Conservation (phyloP, 2,888 invertebrate genomes). For the Aspidapion aeneum region DNA sequence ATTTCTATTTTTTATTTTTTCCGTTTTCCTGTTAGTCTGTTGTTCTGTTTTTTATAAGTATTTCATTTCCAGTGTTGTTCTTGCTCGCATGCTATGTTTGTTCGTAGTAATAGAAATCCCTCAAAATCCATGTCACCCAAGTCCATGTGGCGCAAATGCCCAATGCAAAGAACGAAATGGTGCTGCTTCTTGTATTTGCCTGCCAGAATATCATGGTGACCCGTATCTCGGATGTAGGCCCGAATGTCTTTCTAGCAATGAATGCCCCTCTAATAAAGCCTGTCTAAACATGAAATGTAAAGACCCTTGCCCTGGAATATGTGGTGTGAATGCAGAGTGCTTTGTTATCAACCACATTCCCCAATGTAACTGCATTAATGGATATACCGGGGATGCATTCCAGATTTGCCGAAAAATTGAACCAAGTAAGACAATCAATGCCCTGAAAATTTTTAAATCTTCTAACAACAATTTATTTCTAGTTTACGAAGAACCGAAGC, state of each 20-base stretch:
- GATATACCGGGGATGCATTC: slow-evolving; percentile 69
- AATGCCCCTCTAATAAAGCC: slow-evolving; percentile 66
- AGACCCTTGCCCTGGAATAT: slow-evolving; percentile 74
- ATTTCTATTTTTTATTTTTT: slow-evolving; percentile 13
- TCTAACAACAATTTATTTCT: slow-evolving; percentile 26
- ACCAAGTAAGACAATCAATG: slow-evolving; percentile 37
- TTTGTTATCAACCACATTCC: slow-evolving; percentile 72
- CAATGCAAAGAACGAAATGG: slow-evolving; percentile 71
- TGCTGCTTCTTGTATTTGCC: slow-evolving; percentile 73
- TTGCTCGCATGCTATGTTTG: slow-evolving; percentile 12
- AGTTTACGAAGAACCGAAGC: slow-evolving; percentile 46
- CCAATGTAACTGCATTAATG: slow-evolving; percentile 69
- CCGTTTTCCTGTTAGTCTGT: neutral
- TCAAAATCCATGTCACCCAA: slow-evolving; percentile 71
- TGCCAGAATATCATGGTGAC: slow-evolving; percentile 72
- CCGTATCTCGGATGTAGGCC: slow-evolving; percentile 76
- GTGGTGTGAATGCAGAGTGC: slow-evolving; percentile 76
- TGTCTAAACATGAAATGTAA: slow-evolving; percentile 76
- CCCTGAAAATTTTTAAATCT: neutral
- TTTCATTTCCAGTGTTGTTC: neutral
- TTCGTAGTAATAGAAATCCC: slow-evolving; percentile 52
- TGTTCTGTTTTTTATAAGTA: neutral
- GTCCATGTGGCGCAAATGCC: slow-evolving; percentile 78
- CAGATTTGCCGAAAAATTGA: slow-evolving; percentile 54
- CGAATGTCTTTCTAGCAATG: slow-evolving; percentile 76